These are phyloP conservation scores for Orchesella cincta DNA, from an alignment of 1,140 invertebrate genomes.

Conservation along the genomic window DNA sequence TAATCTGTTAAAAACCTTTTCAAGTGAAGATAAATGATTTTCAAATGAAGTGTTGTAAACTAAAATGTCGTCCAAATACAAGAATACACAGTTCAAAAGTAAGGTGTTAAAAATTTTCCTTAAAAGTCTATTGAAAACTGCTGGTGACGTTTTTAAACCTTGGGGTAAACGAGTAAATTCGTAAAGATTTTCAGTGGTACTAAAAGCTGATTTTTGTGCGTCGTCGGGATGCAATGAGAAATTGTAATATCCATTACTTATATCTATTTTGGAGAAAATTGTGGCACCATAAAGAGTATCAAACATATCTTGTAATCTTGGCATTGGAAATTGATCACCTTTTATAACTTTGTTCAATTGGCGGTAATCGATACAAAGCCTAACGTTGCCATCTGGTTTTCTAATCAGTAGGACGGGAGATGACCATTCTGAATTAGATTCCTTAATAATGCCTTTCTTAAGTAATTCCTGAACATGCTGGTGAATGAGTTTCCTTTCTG, in stretches of 20 bases:
- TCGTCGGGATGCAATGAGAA: not conserved
- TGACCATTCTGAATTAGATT: not conserved
- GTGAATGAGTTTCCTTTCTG: too few species aligned
- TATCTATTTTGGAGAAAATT: not conserved
- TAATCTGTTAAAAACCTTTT: not conserved
- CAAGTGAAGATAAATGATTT: not conserved
- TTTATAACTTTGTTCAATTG: not conserved
- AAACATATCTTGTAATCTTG: not conserved
- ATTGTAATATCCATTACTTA: not conserved
- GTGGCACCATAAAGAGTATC: not conserved
- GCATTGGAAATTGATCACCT: not conserved
- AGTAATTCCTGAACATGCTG: too few species aligned
- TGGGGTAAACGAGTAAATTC: not conserved
- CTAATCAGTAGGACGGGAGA: not conserved
- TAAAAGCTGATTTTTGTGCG: not conserved
- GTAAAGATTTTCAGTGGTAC: not conserved
- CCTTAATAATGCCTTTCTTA: too few species aligned
- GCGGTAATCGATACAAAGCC: not conserved
- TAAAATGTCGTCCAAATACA: not conserved
- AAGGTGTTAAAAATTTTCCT: not conserved
- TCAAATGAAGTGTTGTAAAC: not conserved
- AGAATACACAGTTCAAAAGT: not conserved
- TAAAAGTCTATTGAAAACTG: not conserved
- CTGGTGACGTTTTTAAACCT: not conserved
- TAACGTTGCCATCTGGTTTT: not conserved